phyloP scores from a whole-genome alignment of 2,113 vertebrate genomes.

The Ceyx margarethae region DNA sequence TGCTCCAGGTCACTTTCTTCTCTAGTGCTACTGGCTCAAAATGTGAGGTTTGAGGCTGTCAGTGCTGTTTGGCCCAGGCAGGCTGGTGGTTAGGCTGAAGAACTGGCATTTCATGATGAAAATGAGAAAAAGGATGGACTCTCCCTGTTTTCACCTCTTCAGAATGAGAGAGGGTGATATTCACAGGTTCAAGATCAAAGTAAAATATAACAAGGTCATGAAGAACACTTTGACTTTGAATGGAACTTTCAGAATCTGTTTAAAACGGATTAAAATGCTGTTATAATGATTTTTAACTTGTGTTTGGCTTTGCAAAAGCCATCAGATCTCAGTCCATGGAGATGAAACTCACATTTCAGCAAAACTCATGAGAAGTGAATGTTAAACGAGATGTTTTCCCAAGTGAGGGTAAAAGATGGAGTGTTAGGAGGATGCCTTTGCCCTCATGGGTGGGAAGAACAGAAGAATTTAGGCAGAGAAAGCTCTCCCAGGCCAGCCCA shows the following conservation, averaged over 20 bases:
- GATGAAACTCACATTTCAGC: neutral
- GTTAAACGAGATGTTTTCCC: neutral
- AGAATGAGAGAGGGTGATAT: neutral
- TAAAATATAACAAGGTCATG: neutral
- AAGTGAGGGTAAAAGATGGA: neutral
- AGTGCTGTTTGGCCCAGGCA: neutral
- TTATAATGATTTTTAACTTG: neutral
- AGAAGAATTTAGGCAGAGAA: neutral
- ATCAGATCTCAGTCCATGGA: accelerated
- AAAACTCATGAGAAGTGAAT: neutral
- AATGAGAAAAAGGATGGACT: neutral
- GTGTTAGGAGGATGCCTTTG: neutral
- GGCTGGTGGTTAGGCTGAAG: neutral
- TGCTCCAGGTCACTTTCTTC: neutral
- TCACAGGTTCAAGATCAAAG: neutral
- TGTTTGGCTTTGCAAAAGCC: neutral
- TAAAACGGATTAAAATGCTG: neutral
- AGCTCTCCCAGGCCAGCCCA: neutral
- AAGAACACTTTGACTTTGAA: neutral
- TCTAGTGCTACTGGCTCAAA: neutral
- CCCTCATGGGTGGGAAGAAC: neutral
- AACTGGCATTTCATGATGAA: neutral
- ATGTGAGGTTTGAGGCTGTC: neutral
- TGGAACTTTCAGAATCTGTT: neutral
- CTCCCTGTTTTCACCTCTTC: neutral